Evolutionary conservation across 2,888 invertebrate genomes (phyloP).

Genomic region (Acrobasis consociella): DNA sequence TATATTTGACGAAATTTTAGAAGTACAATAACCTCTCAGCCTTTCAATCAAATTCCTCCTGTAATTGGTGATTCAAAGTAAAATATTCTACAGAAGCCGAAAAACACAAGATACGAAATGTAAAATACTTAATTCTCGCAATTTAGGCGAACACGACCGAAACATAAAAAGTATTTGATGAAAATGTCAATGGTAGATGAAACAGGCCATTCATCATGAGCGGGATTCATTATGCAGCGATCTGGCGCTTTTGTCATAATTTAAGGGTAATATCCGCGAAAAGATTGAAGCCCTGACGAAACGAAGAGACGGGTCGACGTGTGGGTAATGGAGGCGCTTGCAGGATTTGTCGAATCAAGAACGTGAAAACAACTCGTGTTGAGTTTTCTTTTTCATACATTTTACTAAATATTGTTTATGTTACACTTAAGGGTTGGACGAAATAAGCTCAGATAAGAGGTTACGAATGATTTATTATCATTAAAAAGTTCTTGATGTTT

Average conservation of each 20-base stretch:
- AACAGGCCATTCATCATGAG: conserved; percentile 65
- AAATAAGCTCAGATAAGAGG: too few species aligned
- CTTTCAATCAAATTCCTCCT: too few species aligned
- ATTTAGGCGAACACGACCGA: conserved; percentile 21
- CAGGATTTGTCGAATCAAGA: conserved; percentile 55
- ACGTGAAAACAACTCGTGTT: background rate
- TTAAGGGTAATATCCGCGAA: conserved; percentile 78
- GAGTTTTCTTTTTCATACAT: background rate
- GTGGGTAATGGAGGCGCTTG: conserved; percentile 75
- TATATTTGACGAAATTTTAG: too few species aligned
- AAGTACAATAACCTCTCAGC: too few species aligned
- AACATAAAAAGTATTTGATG: conserved; percentile 36
- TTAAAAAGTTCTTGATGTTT: too few species aligned
- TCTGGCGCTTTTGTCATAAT: conserved; percentile 72
- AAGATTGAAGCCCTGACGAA: conserved; percentile 73
- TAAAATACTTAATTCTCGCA: background rate
- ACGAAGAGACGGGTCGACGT: conserved; percentile 64
- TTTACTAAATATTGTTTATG: too few species aligned
- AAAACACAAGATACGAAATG: background rate
- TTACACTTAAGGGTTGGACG: too few species aligned
- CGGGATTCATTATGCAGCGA: conserved; percentile 64
- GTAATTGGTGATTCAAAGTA: background rate
- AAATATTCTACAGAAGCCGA: background rate
- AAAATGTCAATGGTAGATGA: conserved; percentile 52
- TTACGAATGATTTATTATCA: too few species aligned